Evolutionary conservation across 2,888 invertebrate species (phyloP), one percentile per base, ranked within the genome.

Genomic region (Cataglyphis cursor): DNA sequence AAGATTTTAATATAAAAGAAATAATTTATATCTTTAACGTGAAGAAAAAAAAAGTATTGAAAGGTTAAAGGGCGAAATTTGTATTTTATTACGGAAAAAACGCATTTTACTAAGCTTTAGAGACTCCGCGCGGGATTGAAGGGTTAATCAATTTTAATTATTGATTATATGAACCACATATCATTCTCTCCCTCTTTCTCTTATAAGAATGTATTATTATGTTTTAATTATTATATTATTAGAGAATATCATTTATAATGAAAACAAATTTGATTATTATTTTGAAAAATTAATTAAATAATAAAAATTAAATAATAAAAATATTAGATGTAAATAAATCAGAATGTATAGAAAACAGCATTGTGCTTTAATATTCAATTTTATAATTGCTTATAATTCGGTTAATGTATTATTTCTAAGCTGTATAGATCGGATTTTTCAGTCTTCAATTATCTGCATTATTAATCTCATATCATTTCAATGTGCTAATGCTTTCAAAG

Each of bases 401-500:
- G 59, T 28, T 59, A 73, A 73, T 73, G 24, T 0, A 35, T n/a
- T 38, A 48, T 51, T 75, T 64, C 18, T 18, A 62, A 48, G 21
- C n/a, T 21, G 15, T 1, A 74, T 61, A 15, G 3, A 74, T 61
- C 31, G 28, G 61, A 4, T 12, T 3, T n/a, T 38, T 51, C 31
- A 59, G 31, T 62, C 24, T 65, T 24, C 2, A 3, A 18, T n/a
- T 57, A 31, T 76, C 41, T n/a, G 54, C 5, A 38, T 35, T 12
- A 28, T 76, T 76, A 35, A 41, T 65, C n/a, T 57, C 31, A n/a
- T 15, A 10, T 28, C 15, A 28, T 41, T 76, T 57, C 57, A 57
- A 21, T n/a, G 15, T 15, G 76, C 41, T 76, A 65, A 66, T 76
- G 54, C 57, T 24, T 41, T 6, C 44, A 57, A 66, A 66, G 12